phyloP scores from a whole-genome alignment of 1,140 invertebrate genomes.

The Lamellibrachia luymesi region DNA sequence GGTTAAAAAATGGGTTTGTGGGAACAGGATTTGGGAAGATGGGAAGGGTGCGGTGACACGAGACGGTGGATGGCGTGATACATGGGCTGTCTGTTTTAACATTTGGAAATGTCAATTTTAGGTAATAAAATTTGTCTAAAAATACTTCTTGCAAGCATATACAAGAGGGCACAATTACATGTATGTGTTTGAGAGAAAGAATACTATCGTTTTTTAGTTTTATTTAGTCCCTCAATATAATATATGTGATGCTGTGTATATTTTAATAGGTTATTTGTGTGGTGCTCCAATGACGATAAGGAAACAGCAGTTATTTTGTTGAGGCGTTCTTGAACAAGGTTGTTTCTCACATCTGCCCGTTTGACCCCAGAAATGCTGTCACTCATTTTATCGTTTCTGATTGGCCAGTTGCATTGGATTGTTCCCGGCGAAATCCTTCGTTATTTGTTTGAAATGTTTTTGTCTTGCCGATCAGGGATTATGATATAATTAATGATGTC shows the following conservation, averaged over 20 bases:
- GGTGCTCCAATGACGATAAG: not conserved
- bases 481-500: not conserved
- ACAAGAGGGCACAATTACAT: not conserved
- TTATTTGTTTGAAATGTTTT: not conserved
- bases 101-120: not conserved
- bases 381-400: not conserved
- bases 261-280: not conserved
- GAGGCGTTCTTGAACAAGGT: not conserved
- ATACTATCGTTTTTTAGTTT: not conserved
- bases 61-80: not conserved
- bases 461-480: not conserved
- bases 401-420: not conserved
- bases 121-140: not conserved
- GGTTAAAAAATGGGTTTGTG: not conserved
- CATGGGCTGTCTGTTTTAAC: not conserved
- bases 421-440: not conserved
- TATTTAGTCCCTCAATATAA: conserved; percentile 1
- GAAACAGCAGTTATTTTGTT: not conserved
- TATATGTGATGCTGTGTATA: not conserved
- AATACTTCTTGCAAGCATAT: not conserved
- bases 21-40: not conserved
- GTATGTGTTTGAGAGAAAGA: not conserved
- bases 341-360: not conserved
- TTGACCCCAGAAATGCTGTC: not conserved
- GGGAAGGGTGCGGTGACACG: not conserved